These are phyloP conservation scores for Microcebus lehilahytsara DNA, from an alignment of 2,113 vertebrate genomes.

Conservation along the genomic window DNA sequence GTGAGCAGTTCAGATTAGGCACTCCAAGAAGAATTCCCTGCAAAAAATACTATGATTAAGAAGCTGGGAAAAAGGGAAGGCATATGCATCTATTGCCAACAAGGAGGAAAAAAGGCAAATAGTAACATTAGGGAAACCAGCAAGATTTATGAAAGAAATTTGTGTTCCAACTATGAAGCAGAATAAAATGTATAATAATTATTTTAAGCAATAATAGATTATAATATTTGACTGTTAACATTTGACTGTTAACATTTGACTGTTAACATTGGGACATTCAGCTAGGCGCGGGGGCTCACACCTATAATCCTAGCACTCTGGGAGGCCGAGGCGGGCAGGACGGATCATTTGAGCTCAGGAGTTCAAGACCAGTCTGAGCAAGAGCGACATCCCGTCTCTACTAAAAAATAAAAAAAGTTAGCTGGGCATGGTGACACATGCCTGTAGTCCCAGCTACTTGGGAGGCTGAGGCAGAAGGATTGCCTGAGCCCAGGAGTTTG, in stretches of 20 bases:
- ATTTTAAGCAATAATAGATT: background rate
- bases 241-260: background rate
- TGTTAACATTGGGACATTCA: background rate
- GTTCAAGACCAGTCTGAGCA: too few relatives aligned
- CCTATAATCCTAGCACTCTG: too few relatives aligned
- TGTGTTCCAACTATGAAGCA: background rate
- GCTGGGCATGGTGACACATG: too few relatives aligned
- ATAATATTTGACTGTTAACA: background rate
- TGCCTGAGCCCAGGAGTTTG: too few relatives aligned
- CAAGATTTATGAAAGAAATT: background rate
- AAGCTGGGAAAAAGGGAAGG: background rate
- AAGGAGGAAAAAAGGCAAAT: background rate
- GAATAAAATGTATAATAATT: background rate
- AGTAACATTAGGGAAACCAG: background rate
- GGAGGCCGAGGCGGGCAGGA: too few relatives aligned
- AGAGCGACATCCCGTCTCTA: too few relatives aligned
- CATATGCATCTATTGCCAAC: fast-evolving
- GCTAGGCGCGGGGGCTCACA: too few relatives aligned
- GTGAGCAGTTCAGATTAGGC: background rate
- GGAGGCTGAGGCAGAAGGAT: too few relatives aligned
- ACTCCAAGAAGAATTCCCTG: background rate
- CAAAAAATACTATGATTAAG: fast-evolving
- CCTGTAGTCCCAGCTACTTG: too few relatives aligned
- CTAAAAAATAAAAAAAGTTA: too few relatives aligned
- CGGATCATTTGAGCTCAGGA: too few relatives aligned